Evolutionary conservation across 1,140 invertebrate species (phyloP), one percentile per base, ranked within the genome.

Genomic region (Nylanderia fulva): DNA sequence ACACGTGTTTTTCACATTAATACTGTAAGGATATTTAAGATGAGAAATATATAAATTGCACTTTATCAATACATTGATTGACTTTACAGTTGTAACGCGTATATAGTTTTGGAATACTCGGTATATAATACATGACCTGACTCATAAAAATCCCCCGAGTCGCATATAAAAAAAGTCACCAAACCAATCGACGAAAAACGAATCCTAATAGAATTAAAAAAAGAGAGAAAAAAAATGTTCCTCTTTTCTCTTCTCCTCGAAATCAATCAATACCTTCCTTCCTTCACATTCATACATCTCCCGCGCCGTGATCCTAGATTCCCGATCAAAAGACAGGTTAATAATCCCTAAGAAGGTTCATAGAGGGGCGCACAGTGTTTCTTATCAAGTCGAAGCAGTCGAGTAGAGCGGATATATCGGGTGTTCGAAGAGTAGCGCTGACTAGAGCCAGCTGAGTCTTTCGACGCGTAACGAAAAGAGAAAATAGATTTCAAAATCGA

Each of bases 351-450:
- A 71, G 56, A 68, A 54, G 72, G 63, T 82, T 84, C 77, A 82
- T 85, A 85, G 84, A 85, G 77, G 77, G 54, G 84, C 84, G 79
- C 84, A 82, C 84, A 85, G 84, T 82, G 84, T 85, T 85, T 82
- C 69, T 68, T 36, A 84, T 75, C 56, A 76, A 84, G 27, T 63
- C 74, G 21, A 58, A 76, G 64, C 45, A 58, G 54, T 52, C 66
- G 36, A 85, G 29, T 85, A 68, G 66, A 63, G 11, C 66, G 77
- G 58, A 66, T 66, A 82, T 82, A 82, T 45, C 66, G 66, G 36
- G 77, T 82, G 66, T 82, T 64, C 36, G 66, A 71, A 82, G 66
- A 71, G 66, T 82, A 82, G 77, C 66, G 36, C 48, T 72, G 77
- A 72, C 77, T 71, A 71, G 66, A 82, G 66, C 52, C 66, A 56